Percentiles rank a stretch among this genome's conserved stretches.
phyloP scores from a whole-genome alignment of 2,113 vertebrate species.

The Chloebia gouldiae region DNA sequence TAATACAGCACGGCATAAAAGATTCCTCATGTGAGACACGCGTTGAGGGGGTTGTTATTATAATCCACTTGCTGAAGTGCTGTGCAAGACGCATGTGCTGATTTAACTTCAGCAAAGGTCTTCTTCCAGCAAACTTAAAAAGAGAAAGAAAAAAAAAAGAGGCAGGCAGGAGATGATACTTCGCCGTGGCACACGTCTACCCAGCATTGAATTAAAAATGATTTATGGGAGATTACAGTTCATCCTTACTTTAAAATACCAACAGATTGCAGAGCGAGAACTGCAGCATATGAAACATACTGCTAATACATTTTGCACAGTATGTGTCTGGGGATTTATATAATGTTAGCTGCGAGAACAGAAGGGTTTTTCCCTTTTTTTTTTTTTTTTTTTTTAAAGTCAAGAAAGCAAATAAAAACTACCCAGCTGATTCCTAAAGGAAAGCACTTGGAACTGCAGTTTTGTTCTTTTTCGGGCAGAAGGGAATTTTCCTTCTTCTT shows the following conservation, averaged over 20 bases:
- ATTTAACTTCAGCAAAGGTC: constrained; percentile 56
- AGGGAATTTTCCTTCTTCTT: background rate
- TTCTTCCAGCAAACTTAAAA: constrained; percentile 47
- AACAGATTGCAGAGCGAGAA: constrained; percentile 37
- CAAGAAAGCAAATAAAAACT: constrained; percentile 30
- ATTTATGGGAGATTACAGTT: constrained; percentile 37
- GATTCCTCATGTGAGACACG: constrained; percentile 61
- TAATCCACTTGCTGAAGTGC: constrained; percentile 58
- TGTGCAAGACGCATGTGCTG: constrained; percentile 52
- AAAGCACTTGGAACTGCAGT: constrained; percentile 7
- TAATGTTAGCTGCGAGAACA: constrained; percentile 43
- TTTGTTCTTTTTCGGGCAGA: constrained; percentile 2
- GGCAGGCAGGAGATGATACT: background rate
- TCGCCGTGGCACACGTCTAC: background rate
- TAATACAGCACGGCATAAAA: constrained; percentile 71
- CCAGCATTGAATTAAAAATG: constrained; percentile 21
- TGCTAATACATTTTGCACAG: constrained; percentile 50
- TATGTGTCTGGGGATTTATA: constrained; percentile 44
- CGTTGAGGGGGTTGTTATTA: constrained; percentile 45
- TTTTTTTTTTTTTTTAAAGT: background rate
- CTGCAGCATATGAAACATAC: constrained; percentile 37
- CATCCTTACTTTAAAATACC: constrained; percentile 30
- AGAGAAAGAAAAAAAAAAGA: background rate
- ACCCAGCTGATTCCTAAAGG: background rate
- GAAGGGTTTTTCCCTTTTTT: background rate